These are phyloP conservation scores for Cactoblastis cactorum DNA, from an alignment of 2,888 invertebrate species.

Conservation along the genomic window DNA sequence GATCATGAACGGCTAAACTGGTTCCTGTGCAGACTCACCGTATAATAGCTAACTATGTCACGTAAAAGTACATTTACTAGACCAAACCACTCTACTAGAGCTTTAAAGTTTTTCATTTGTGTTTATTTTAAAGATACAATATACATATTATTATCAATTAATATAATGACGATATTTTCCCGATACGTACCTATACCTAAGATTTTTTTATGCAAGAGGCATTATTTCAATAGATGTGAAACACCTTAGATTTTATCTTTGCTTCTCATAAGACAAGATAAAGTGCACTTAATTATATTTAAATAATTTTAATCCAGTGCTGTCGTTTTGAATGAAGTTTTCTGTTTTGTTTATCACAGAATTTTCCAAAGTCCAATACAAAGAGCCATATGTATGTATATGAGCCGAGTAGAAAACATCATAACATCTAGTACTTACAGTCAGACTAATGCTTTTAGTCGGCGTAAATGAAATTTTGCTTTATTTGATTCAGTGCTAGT, in stretches of 20 bases:
- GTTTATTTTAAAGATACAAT: no score
- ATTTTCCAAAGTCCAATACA: not conserved
- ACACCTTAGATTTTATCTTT: no score
- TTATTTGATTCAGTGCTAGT: not conserved
- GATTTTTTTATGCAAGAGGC: no score
- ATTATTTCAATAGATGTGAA: no score
- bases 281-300: no score
- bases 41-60: constrained; percentile 5
- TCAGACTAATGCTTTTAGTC: not conserved
- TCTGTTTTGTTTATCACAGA: not conserved
- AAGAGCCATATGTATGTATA: not conserved
- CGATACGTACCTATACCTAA: no score
- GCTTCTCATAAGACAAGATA: no score
- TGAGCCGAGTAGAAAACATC: not conserved
- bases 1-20: constrained; percentile 1
- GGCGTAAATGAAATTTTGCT: constrained; percentile 3
- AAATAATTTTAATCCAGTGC: no score
- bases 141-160: no score
- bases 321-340: not conserved
- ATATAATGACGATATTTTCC: no score
- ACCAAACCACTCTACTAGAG: no score
- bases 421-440: not conserved
- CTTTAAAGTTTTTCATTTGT: no score
- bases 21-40: not conserved
- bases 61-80: not conserved